Conservation (phyloP, 2,888 invertebrate genomes). For the Electrophaes corylata region DNA sequence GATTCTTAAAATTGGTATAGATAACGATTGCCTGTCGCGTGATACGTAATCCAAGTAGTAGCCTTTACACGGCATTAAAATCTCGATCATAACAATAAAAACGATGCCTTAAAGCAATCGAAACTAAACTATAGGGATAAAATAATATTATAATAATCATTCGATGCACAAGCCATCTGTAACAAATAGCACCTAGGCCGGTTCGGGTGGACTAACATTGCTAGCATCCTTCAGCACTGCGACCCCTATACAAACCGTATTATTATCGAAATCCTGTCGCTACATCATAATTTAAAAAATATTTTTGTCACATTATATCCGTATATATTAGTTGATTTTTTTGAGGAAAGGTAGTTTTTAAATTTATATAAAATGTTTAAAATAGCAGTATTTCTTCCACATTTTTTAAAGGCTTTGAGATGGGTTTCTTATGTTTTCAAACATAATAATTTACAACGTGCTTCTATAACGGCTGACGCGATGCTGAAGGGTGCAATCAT, state of each 20-base stretch:
- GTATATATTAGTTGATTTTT: no score
- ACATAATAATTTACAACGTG: no score
- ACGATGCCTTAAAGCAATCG: slow-evolving; percentile 25
- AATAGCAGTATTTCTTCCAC: no score
- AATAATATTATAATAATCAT: slow-evolving; percentile 26
- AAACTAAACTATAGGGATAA: slow-evolving; percentile 32
- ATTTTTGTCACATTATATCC: no score
- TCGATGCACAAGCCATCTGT: slow-evolving; percentile 47
- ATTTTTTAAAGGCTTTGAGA: no score
- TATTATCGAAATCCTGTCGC: no score
- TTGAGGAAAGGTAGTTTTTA: no score
- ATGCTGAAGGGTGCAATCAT: slow-evolving; percentile 5
- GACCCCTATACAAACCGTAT: neutral
- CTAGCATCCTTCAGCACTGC: slow-evolving; percentile 6
- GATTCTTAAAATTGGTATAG: no score
- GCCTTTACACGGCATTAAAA: slow-evolving; percentile 10
- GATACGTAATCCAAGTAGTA: neutral
- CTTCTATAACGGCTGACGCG: neutral
- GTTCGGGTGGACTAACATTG: slow-evolving; percentile 41
- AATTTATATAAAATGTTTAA: no score
- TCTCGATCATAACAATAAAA: slow-evolving; percentile 33
- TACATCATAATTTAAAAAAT: no score
- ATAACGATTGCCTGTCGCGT: neutral
- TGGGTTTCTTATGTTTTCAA: no score
- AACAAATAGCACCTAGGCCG: slow-evolving; percentile 76